A percentile compares a stretch with the other conserved stretches of the same genome.
phyloP scores from a whole-genome alignment of 2,113 vertebrate genomes.

The Archilochus colubris region DNA sequence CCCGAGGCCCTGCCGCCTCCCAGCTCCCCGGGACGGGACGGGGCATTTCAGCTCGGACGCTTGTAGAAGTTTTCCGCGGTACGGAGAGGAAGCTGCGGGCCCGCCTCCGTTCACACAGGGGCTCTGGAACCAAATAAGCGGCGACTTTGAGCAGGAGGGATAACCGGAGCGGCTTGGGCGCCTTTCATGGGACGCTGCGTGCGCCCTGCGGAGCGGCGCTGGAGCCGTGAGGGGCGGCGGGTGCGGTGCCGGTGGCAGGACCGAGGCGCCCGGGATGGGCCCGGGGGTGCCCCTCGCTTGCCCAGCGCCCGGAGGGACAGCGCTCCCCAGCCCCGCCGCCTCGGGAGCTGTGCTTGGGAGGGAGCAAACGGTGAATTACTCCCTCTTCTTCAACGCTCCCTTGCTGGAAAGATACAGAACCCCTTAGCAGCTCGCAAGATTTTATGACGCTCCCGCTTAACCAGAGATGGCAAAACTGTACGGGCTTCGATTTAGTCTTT shows the following conservation, averaged over 20 bases:
- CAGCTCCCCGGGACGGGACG: not conserved
- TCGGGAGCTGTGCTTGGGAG: not conserved
- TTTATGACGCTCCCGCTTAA: fast-evolving
- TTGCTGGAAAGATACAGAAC: fast-evolving
- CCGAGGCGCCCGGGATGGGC: not conserved
- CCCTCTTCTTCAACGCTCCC: not conserved
- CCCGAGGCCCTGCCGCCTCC: not conserved
- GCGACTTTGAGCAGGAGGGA: not conserved
- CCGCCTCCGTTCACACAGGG: not conserved
- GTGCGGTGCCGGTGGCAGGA: not conserved
- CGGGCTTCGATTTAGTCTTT: not conserved
- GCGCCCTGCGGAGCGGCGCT: not conserved
- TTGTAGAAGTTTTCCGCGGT: not conserved
- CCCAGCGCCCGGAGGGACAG: not conserved
- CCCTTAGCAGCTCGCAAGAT: not conserved
- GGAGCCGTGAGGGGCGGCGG: not conserved
- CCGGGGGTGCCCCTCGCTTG: not conserved
- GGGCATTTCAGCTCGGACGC: not conserved
- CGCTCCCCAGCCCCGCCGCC: not conserved
- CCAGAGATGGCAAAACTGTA: not conserved
- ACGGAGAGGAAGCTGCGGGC: not conserved
- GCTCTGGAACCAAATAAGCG: not conserved
- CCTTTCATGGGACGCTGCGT: no score
- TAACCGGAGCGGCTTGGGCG: not conserved
- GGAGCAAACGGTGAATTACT: fast-evolving